Base-by-base conservation (phyloP, 2,888 invertebrate genomes). In the Acronicta alni region DNA sequence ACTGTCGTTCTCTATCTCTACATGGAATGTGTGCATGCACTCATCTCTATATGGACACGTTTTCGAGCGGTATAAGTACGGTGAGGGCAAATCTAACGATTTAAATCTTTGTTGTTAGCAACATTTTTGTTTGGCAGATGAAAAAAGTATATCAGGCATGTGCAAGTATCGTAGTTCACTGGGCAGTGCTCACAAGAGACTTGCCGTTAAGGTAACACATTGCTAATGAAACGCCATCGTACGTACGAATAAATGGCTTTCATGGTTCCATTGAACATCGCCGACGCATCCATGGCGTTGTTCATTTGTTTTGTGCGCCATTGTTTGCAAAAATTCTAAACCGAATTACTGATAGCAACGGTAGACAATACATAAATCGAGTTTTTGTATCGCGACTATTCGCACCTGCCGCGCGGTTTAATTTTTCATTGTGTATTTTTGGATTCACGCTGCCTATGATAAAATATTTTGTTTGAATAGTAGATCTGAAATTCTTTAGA, bases 301-400 rank as follows among this genome's bases (percentile, higher is more conserved):
- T 75, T 75, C 69, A 75, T 78, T 75, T 78, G 65, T 67, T 70
- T 67, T 49, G 63, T 52, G 60, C 61, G 52, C 76, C 73, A 79
- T 84, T 83, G 81, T 83, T 82, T 79, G 79, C 71, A 67, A 80
- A 81, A 79, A 79, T 79, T 78, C 76, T 75, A 81, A 82, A 83
- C 78, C 69, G 75, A 79, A 77, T 84, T 79, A 83, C 72, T 71
- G 75, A 75, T 79, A 72, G 74, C 75, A 57, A 64, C 55, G 72
- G 75, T 72, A 72, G 66, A 77, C 73, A 72, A 81, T 65, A 63
- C 72, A 77, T 81, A 82, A 81, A 82, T 82, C 76, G 74, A 60
- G 78, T 82, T 82, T 77, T 81, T 67, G 63, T 78, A 69, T 75
- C 46, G 77, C 72, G 70, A 75, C 73, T 72, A 80, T 83, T 80